Evolutionary conservation across 2,113 vertebrate genomes (phyloP).

Genomic region (Chloropsis hardwickii): DNA sequence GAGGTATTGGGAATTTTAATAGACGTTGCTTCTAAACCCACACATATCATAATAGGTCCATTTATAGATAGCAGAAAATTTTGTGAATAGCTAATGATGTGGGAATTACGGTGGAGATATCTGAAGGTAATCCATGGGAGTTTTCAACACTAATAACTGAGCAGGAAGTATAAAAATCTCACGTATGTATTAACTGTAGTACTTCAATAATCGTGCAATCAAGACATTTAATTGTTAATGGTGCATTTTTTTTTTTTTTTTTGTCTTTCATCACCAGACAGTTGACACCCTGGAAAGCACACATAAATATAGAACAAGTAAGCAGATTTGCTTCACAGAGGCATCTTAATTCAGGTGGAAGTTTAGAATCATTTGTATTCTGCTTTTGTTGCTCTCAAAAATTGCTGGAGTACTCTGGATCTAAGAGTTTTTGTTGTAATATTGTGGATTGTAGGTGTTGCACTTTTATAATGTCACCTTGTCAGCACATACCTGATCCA

Average conservation of each 20-base stretch:
- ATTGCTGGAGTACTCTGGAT: background rate
- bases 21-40: background rate
- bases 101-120: background rate
- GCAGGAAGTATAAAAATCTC: background rate
- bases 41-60: background rate
- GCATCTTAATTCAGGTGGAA: background rate
- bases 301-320: background rate
- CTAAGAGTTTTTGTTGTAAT: background rate
- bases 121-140: background rate
- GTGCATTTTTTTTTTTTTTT: background rate
- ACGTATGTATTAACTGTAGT: background rate
- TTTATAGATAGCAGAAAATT: background rate
- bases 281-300: background rate
- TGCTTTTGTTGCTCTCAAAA: background rate
- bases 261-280: background rate
- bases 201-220: background rate
- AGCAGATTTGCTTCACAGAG: background rate
- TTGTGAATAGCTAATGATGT: background rate
- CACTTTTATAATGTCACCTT: slow-evolving; percentile 12
- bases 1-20: background rate
- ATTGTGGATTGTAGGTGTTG: background rate
- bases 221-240: background rate
- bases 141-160: background rate
- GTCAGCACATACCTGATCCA: background rate
- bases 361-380: background rate